These are phyloP conservation scores for Sebastiscus albofasciatus DNA, from an alignment of 2,797 vertebrate genomes.

Conservation along the genomic window DNA sequence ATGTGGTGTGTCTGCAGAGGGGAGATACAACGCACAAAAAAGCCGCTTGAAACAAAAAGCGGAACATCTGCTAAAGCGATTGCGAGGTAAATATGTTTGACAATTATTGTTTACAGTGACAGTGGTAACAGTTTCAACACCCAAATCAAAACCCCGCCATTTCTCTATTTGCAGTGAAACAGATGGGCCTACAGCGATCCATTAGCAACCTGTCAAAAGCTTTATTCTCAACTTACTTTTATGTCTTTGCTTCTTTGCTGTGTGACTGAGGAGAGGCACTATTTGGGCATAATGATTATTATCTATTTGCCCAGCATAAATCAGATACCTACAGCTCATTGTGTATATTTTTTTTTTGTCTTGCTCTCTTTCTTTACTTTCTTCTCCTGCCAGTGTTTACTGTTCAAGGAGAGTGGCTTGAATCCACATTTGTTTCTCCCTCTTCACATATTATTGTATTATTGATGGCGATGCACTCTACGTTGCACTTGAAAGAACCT, in stretches of 20 bases:
- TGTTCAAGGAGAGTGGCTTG: slow-evolving; percentile 67
- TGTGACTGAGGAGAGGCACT: slow-evolving; percentile 73
- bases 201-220: slow-evolving; percentile 90
- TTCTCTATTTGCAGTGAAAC: slow-evolving; percentile 88
- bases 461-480: slow-evolving; percentile 63
- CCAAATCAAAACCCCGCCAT: slow-evolving; percentile 84
- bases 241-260: slow-evolving; percentile 81
- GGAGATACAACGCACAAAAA: slow-evolving; percentile 86
- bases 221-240: slow-evolving; percentile 86
- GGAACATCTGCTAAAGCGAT: slow-evolving; percentile 91
- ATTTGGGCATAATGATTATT: slow-evolving; percentile 80
- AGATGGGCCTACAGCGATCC: slow-evolving; percentile 90
- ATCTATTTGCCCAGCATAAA: slow-evolving; percentile 80
- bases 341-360: slow-evolving; percentile 49
- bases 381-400: slow-evolving; percentile 70
- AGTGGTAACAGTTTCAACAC: slow-evolving; percentile 88
- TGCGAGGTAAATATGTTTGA: slow-evolving; percentile 91
- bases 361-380: slow-evolving; percentile 52
- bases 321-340: slow-evolving; percentile 77
- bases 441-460: slow-evolving; percentile 69
- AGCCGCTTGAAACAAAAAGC: slow-evolving; percentile 86
- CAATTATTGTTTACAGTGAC: slow-evolving; percentile 93
- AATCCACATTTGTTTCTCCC: slow-evolving; percentile 62
- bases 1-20: slow-evolving; percentile 82
- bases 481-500: slow-evolving; percentile 65